A percentile compares a stretch with the other conserved stretches of the same genome.
phyloP scores from a whole-genome alignment of 2,888 invertebrate genomes.

The Onchidella celtica region DNA sequence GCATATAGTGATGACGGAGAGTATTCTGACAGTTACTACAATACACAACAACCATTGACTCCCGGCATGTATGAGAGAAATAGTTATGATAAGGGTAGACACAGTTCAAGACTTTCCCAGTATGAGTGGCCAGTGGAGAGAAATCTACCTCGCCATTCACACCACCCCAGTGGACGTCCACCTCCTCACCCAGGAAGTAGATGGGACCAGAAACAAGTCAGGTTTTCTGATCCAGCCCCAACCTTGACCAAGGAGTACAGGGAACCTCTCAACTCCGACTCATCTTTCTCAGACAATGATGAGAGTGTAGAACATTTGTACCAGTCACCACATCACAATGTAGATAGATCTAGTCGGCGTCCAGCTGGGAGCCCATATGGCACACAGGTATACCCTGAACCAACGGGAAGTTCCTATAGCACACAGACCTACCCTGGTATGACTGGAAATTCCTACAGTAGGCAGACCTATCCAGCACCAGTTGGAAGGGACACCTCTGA shows the following conservation, averaged over 20 bases:
- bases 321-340: constrained; percentile 47
- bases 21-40: background rate
- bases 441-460: background rate
- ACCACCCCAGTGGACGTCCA: background rate
- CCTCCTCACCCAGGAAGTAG: background rate
- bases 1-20: constrained; percentile 5
- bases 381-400: background rate
- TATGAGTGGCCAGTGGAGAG: background rate
- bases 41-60: background rate
- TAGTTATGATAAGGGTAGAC: background rate
- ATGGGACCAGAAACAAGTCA: constrained; percentile 30
- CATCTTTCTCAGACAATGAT: constrained; percentile 51
- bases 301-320: constrained; percentile 53
- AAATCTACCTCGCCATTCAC: background rate
- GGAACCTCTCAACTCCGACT: constrained; percentile 42
- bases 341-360: no score
- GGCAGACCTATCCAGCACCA: background rate
- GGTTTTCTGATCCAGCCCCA: constrained; percentile 19
- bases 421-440: background rate
- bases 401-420: background rate
- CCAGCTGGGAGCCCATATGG: background rate
- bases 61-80: background rate
- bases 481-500: background rate
- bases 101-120: background rate
- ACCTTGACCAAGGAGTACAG: constrained; percentile 12